Conservation (phyloP, 2,888 invertebrate genomes). For the Apodemia duryi region DNA sequence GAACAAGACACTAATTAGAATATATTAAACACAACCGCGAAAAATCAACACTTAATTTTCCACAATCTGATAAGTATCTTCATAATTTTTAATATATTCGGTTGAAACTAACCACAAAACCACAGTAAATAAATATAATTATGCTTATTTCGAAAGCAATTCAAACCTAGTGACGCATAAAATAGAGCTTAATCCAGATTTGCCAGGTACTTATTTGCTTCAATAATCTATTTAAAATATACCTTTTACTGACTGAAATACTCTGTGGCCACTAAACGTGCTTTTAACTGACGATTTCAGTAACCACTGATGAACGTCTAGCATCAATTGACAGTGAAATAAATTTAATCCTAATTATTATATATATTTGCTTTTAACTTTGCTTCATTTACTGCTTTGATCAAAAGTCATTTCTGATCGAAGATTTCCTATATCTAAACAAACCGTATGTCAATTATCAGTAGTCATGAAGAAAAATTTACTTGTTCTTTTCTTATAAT, state of each 20-base stretch:
- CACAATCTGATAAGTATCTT: neutral
- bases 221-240: slow-evolving; percentile 38
- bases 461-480: no score
- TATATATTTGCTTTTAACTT: no score
- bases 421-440: no score
- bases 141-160: slow-evolving; percentile 13
- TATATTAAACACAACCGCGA: neutral
- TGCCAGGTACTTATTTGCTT: slow-evolving; percentile 36
- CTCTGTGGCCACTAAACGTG: slow-evolving; percentile 27
- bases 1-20: neutral
- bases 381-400: no score
- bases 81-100: slow-evolving; percentile 6
- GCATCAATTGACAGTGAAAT: neutral
- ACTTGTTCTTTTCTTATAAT: no score
- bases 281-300: neutral
- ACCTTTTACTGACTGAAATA: slow-evolving; percentile 32
- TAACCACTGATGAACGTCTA: neutral
- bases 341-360: neutral
- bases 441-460: no score
- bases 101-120: slow-evolving; percentile 9
- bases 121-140: slow-evolving; percentile 12
- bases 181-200: slow-evolving; percentile 24
- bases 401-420: no score
- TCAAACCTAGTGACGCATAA: slow-evolving; percentile 20
- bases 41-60: neutral